These are phyloP conservation scores for Syrmaticus mikado DNA, from an alignment of 2,113 vertebrate species.

Conservation along the genomic window DNA sequence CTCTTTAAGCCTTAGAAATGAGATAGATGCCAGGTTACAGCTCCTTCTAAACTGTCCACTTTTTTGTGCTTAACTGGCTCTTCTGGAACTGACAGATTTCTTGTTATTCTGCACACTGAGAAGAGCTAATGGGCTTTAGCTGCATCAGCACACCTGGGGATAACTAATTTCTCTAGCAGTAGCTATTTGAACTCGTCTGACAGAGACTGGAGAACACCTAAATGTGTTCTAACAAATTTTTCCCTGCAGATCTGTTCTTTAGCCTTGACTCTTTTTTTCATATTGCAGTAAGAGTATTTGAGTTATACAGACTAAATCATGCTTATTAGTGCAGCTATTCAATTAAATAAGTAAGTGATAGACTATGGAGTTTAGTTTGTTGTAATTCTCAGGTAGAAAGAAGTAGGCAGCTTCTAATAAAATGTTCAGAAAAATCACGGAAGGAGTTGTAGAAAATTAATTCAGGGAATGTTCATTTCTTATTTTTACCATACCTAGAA, in stretches of 20 bases:
- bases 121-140: background rate
- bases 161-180: background rate
- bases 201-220: background rate
- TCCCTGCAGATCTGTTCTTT: background rate
- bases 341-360: background rate
- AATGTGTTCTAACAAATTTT: background rate
- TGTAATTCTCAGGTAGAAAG: background rate
- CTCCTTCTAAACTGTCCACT: background rate
- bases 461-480: background rate
- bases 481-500: background rate
- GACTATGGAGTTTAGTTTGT: background rate
- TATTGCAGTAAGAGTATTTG: background rate
- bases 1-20: background rate
- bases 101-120: background rate
- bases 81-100: background rate
- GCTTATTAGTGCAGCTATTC: slow-evolving; percentile 1
- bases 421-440: background rate
- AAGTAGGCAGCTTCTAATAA: background rate
- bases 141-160: background rate
- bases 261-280: background rate
- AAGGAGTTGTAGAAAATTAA: background rate
- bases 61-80: background rate
- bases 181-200: background rate
- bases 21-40: background rate
- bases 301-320: background rate